Base-by-base conservation (phyloP, 2,797 vertebrate genomes). In the Poeciliopsis infans region DNA sequence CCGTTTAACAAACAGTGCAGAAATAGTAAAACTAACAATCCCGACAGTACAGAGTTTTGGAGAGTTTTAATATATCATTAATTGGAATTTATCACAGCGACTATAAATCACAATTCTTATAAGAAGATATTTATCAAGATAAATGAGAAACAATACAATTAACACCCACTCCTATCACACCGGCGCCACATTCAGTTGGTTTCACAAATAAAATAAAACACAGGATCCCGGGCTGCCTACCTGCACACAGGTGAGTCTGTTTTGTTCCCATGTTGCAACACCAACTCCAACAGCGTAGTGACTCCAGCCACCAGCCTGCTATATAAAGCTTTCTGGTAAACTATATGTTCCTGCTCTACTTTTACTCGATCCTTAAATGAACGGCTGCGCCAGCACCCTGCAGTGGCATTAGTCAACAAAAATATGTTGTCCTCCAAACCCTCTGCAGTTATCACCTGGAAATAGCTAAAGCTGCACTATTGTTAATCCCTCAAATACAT, bases 391-490 rank as follows among this genome's bases (percentile, higher is more conserved):
- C 39, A 80, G 66, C 77, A 77, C 72, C 80, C 90, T 84, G 89
- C 85, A 87, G 82, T 81, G 51, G 85, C 88, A 90, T 90, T 88
- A 91, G 89, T 93, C 91, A 90, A 93, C 91, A 91, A 92, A 94
- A 94, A 94, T 83, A 88, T 89, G 88, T 90, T 83, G 88, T 86
- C 88, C 81, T 88, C 73, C 72, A 74, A 72, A 82, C 85, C 86
- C 78, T 78, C 51, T 6, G 47, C 85, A 78, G 84, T 93, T 89
- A 93, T 91, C 86, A 84, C 85, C 88, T 68, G 87, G 84, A 86
- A 78, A 88, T 72, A 87, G 88, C 81, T 43, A 89, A 89, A 92
- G 87, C 89, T 90, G 91, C 89, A 92, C 90, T 91, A 86, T 75
- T 70, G 81, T 79, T 85, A 92, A 92, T 92, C 93, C 92, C 73